phyloP scores from a whole-genome alignment of 2,888 invertebrate genomes.

The Brachyptera putata region DNA sequence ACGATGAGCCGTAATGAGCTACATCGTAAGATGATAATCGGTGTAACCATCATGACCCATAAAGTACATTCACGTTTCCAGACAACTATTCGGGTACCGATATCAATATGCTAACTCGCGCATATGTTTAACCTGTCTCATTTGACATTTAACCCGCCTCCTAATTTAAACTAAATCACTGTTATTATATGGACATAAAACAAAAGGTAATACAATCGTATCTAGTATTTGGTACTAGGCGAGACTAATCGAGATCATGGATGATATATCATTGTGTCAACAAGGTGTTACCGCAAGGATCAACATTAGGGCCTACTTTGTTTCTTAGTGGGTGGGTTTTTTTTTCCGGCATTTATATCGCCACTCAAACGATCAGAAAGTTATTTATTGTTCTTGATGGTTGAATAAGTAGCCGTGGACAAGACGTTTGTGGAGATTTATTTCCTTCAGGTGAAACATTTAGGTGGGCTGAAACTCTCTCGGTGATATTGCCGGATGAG shows the following conservation, averaged over 20 bases:
- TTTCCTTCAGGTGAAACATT: not conserved
- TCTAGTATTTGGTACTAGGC: not conserved
- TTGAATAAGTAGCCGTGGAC: not conserved
- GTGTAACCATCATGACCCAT: too few relatives aligned
- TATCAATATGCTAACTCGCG: too few relatives aligned
- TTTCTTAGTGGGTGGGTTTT: not conserved
- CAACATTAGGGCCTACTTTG: not conserved
- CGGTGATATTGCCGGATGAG: too few relatives aligned
- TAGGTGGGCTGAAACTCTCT: too few relatives aligned
- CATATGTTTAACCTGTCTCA: constrained; percentile 9
- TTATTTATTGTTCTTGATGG: not conserved
- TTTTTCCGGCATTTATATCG: not conserved
- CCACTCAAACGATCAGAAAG: not conserved
- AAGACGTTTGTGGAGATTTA: not conserved
- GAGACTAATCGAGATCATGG: constrained; percentile 1
- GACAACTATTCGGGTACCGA: too few relatives aligned
- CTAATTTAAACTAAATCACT: constrained; percentile 20
- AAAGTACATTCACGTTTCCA: too few relatives aligned
- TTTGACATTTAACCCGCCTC: not conserved
- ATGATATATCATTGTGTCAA: constrained; percentile 11
- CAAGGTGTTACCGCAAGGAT: not conserved
- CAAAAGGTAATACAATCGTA: constrained; percentile 11
- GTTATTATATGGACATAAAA: constrained; percentile 21
- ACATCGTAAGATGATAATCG: too few relatives aligned
- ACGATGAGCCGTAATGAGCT: too few relatives aligned